These are phyloP conservation scores for Gonatopus flavifemur DNA, from an alignment of 1,140 invertebrate genomes.

Conservation along the genomic window DNA sequence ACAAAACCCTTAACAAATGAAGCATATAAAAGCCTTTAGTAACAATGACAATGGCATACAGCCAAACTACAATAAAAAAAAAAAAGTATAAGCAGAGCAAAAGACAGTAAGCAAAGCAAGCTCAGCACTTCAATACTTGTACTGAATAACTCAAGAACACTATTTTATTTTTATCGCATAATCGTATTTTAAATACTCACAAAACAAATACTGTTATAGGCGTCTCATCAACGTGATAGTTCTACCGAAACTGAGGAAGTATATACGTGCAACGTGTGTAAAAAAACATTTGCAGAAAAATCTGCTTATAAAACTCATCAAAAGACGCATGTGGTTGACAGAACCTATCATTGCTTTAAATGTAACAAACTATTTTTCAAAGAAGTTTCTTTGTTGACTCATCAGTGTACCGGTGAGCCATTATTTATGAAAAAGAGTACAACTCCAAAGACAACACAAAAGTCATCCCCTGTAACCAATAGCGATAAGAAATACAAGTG, in stretches of 20 bases:
- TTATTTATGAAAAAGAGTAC: slow-evolving; percentile 24
- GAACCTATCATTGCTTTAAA: slow-evolving; percentile 45
- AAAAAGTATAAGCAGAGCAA: too few relatives aligned
- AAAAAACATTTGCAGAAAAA: slow-evolving; percentile 37
- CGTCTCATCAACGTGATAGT: slow-evolving; percentile 40
- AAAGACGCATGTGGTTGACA: slow-evolving; percentile 37
- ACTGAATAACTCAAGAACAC: too few relatives aligned
- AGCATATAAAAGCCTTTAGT: background rate
- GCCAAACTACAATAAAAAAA: too few relatives aligned
- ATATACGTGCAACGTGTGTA: slow-evolving; percentile 31
- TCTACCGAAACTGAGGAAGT: slow-evolving; percentile 13
- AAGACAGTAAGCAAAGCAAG: too few relatives aligned
- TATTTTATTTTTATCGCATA: background rate
- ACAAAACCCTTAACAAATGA: too few relatives aligned
- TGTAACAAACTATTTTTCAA: slow-evolving; percentile 51
- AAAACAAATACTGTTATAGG: slow-evolving; percentile 16
- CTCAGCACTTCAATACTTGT: slow-evolving; percentile 3
- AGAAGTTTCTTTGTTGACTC: slow-evolving; percentile 41
- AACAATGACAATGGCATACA: too few relatives aligned
- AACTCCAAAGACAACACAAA: slow-evolving; percentile 18
- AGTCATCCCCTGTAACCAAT: slow-evolving; percentile 6
- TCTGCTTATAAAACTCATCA: slow-evolving; percentile 33
- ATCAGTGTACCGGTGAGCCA: slow-evolving; percentile 32
- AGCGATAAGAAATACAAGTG: slow-evolving; percentile 37
- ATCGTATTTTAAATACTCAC: slow-evolving; percentile 7